These are phyloP conservation scores for Hephaestus fuliginosus DNA, from an alignment of 2,797 vertebrate species.

Conservation along the genomic window DNA sequence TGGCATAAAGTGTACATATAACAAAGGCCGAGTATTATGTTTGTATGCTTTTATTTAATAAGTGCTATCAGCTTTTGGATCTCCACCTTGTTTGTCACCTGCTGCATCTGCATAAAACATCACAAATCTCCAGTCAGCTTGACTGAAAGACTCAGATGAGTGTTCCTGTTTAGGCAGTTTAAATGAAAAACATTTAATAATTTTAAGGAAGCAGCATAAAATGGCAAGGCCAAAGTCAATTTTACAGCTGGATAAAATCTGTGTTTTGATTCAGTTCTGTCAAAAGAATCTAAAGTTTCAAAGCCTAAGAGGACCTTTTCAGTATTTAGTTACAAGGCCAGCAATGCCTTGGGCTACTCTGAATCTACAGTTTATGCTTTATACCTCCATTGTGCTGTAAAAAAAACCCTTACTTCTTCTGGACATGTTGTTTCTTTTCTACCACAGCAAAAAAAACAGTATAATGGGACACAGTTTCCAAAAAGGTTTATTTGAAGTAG, in stretches of 20 bases:
- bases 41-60: constrained; percentile 6
- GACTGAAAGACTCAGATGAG: background rate
- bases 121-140: background rate
- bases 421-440: background rate
- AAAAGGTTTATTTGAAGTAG: background rate
- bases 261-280: background rate
- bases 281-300: background rate
- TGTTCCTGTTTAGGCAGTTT: background rate
- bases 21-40: background rate
- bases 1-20: constrained; percentile 60
- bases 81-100: constrained; percentile 9
- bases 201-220: background rate
- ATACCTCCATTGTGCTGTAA: background rate
- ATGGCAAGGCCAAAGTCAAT: background rate
- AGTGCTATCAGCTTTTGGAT: background rate
- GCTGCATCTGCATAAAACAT: background rate
- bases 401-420: background rate
- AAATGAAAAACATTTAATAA: background rate
- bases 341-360: background rate
- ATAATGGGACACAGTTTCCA: background rate
- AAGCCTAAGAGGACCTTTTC: background rate
- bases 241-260: background rate
- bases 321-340: background rate
- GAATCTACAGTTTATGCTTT: background rate
- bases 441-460: background rate